phyloP scores from a whole-genome alignment of 2,888 invertebrate genomes.

The Drosophila nigricruria region DNA sequence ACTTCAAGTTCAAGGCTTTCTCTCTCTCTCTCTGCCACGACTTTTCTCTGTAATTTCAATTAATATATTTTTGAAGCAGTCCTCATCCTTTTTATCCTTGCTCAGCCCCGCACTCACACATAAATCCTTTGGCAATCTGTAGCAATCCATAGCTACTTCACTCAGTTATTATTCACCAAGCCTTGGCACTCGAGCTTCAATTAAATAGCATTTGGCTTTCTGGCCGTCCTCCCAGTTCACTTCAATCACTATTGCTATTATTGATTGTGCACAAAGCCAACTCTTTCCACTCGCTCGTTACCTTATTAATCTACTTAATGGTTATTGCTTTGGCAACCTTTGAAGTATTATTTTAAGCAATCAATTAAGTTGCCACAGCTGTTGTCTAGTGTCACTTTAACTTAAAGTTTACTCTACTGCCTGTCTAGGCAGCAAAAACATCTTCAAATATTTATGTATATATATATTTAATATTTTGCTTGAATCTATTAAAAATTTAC shows the following conservation, averaged over 20 bases:
- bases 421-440: background rate
- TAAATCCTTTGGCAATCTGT: background rate
- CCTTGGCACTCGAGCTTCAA: background rate
- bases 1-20: background rate
- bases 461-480: background rate
- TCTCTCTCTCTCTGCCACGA: too few relatives aligned
- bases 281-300: background rate
- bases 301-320: conserved; percentile 3
- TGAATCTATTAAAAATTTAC: conserved; percentile 20
- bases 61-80: conserved; percentile 1
- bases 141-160: background rate
- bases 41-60: background rate
- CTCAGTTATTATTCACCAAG: background rate
- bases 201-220: conserved; percentile 1
- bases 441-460: conserved; percentile 14
- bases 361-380: background rate
- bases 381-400: background rate
- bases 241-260: conserved; percentile 2
- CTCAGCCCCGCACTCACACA: background rate
- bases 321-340: background rate
- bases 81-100: background rate
- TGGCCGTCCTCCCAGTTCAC: background rate
- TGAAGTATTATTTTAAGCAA: conserved; percentile 5
- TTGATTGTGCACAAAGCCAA: background rate
- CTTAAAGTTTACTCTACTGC: background rate